phyloP scores from a whole-genome alignment of 2,797 vertebrate genomes.

The Pangasius macronema region DNA sequence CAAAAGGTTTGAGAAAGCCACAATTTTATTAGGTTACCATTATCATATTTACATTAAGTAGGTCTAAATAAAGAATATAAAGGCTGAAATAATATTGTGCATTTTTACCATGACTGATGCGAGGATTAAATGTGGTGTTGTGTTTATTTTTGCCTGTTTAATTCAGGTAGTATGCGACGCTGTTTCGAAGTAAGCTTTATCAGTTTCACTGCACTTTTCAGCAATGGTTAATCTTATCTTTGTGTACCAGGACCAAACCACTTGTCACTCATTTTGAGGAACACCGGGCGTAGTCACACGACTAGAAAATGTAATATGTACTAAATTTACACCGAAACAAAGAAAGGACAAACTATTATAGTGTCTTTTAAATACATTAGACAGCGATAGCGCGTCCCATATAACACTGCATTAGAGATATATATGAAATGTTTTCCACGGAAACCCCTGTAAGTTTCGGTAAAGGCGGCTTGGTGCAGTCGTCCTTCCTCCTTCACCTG shows the following conservation, averaged over 20 bases:
- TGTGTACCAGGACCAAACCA: slow-evolving; percentile 45
- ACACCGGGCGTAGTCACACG: slow-evolving; percentile 39
- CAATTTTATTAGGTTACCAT: not conserved
- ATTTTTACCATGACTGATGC: not conserved
- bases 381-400: not conserved
- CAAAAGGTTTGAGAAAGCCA: too few species aligned
- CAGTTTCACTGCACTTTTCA: not conserved
- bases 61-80: not conserved
- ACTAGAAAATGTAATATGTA: not conserved
- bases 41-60: not conserved
- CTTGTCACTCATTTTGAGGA: not conserved
- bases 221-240: slow-evolving; percentile 42
- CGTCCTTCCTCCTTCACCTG: slow-evolving; percentile 55
- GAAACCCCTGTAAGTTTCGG: slow-evolving; percentile 4
- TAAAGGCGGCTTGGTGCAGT: not conserved
- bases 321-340: not conserved
- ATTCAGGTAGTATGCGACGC: not conserved
- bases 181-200: not conserved
- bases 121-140: not conserved
- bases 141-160: not conserved
- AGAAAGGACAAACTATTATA: not conserved
- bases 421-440: rapidly evolving
- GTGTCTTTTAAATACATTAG: rapidly evolving
- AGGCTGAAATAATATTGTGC: not conserved
- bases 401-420: not conserved